Evolutionary conservation across 1,140 invertebrate species (phyloP), one percentile per base, ranked within the genome.

Genomic region (Bradynema listronoti): DNA sequence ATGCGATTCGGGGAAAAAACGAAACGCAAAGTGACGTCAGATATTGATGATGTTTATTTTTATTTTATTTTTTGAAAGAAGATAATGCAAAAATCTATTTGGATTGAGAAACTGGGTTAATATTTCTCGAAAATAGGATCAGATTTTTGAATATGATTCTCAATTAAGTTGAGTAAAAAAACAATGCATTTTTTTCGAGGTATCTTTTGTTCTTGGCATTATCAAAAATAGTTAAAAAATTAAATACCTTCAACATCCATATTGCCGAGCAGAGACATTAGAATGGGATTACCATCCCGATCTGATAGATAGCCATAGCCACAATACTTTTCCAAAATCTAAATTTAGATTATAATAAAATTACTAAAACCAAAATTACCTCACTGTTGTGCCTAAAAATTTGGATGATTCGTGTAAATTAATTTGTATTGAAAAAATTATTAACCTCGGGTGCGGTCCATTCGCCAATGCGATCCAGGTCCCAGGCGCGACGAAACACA

Each of bases 271-370:
- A 78, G 36, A 11, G 74, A 77, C 76, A 77, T 78, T 24, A 77
- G 69, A 56, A 77, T 77, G 5, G 74, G 74, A 41, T 75, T 68
- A 4, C 73, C 76, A 25, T 78, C 74, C 7, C 68, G 78, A 51
- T 77, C 74, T 0, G 65, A 33, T 1, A 78, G 58, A 30, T 71
- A 72, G 22, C 74, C 74, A 69, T 78, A 77, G 16, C 74, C 74
- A 47, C 73, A 78, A 39, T 78, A 78, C 47, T 77, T 77, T 29
- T 78, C 76, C 7, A 78, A 61, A 27, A 77, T 71, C 74, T 75
- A 56, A 34, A 76, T 66, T 14, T 33, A 11, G 34, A 39, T 19
- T 55, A 25, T 27, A 4, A 4, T 49, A 4, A 55, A 43, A 55
- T 4, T 55, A 16, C 16, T 32, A 29, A 51, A 19, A 56, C 14